A percentile compares a stretch with the other conserved stretches of the same genome.
Evolutionary conservation across 1,140 invertebrate genomes (phyloP).

Genomic region (Varroa destructor): DNA sequence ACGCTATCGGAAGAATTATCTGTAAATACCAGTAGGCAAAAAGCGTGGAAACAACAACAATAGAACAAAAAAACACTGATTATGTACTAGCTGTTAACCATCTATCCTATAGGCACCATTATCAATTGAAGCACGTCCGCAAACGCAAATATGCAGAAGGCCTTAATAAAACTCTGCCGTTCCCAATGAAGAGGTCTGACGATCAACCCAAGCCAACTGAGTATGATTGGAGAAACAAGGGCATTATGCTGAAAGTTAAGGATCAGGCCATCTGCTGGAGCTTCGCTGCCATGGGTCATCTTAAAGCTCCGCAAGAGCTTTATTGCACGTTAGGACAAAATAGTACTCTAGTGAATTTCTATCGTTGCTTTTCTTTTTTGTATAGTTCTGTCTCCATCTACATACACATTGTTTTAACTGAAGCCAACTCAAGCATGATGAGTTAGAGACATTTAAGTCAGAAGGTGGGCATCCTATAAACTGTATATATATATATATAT

Average conservation of each 20-base stretch:
- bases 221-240: slow-evolving; percentile 68
- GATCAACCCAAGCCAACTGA: slow-evolving; percentile 44
- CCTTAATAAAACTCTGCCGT: slow-evolving; percentile 60
- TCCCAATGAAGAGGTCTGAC: slow-evolving; percentile 44
- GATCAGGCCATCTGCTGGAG: slow-evolving; percentile 64
- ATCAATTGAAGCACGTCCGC: slow-evolving; percentile 62
- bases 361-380: slow-evolving; percentile 21
- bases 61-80: slow-evolving; percentile 54
- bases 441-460: too few relatives aligned
- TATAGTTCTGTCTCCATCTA: slow-evolving; percentile 24
- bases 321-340: too few relatives aligned
- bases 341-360: slow-evolving; percentile 29
- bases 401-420: slow-evolving; percentile 73
- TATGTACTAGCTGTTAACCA: slow-evolving; percentile 72
- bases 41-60: too few relatives aligned
- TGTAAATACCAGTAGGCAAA: too few relatives aligned
- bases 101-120: slow-evolving; percentile 63
- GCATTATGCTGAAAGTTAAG: slow-evolving; percentile 81
- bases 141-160: slow-evolving; percentile 53
- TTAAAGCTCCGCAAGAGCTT: neutral
- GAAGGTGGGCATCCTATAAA: slow-evolving; percentile 44
- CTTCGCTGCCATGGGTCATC: slow-evolving; percentile 28
- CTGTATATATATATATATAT: slow-evolving; percentile 62
- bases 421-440: slow-evolving; percentile 66
- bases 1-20: too few relatives aligned